Percentiles rank a stretch among this genome's conserved stretches.
These are phyloP conservation scores for Corythoichthys intestinalis DNA, from an alignment of 2,113 vertebrate genomes.

Conservation along the genomic window DNA sequence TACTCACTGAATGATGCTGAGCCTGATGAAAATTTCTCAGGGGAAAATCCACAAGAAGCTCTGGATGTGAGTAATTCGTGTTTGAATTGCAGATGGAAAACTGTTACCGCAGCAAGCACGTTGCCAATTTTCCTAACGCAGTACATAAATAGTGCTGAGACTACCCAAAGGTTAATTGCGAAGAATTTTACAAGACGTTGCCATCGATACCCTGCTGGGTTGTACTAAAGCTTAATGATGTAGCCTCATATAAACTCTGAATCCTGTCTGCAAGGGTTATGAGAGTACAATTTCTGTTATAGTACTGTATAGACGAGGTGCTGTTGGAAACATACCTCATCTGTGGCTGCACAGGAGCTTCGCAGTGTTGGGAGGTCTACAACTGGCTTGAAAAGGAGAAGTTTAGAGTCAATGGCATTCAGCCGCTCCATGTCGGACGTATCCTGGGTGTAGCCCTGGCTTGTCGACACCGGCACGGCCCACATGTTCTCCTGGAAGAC, in stretches of 20 bases:
- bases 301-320: neutral
- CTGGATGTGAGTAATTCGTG: neutral
- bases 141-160: neutral
- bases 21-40: neutral
- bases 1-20: neutral
- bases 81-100: constrained; percentile 22
- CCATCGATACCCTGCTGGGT: constrained; percentile 31
- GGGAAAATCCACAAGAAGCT: constrained; percentile 3
- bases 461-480: constrained; percentile 55
- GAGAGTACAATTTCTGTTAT: neutral
- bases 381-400: constrained; percentile 67
- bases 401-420: constrained; percentile 78
- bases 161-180: constrained; percentile 26
- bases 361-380: constrained; percentile 44
- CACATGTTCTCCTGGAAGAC: constrained; percentile 67
- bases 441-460: constrained; percentile 79
- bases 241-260: neutral
- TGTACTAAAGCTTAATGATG: constrained; percentile 20
- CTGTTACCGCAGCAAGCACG: constrained; percentile 23
- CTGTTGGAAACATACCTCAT: constrained; percentile 55
- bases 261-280: constrained; percentile 9
- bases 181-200: constrained; percentile 41
- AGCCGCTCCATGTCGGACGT: constrained; percentile 73
- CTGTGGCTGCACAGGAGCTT: constrained; percentile 37
- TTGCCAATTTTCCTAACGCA: constrained; percentile 7